Conservation (phyloP, 2,888 invertebrate genomes). For the Camptogramma bilineatum region DNA sequence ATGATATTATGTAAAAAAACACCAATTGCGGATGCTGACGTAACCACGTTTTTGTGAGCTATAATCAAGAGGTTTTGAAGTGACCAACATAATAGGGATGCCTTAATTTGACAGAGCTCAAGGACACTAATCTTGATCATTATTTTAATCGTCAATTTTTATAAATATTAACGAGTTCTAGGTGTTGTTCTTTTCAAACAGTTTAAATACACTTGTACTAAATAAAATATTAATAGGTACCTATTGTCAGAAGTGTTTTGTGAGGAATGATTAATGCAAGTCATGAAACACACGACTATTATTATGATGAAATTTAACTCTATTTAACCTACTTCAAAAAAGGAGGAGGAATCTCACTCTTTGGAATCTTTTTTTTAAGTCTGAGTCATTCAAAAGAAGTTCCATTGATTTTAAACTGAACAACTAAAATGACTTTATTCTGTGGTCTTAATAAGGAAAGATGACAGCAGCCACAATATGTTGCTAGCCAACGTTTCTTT, state of each 20-base stretch:
- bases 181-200: background rate
- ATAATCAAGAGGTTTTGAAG: conserved; percentile 41
- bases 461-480: background rate
- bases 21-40: conserved; percentile 42
- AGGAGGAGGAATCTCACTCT: too few relatives aligned
- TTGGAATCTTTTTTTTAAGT: too few relatives aligned
- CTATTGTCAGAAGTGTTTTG: background rate
- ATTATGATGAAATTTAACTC: too few relatives aligned
- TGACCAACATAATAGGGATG: conserved; percentile 37
- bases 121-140: conserved; percentile 26
- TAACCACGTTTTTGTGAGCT: conserved; percentile 44
- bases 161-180: background rate
- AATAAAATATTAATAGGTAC: background rate
- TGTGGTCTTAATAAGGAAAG: background rate
- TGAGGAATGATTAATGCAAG: background rate
- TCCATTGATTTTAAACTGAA: background rate
- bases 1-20: conserved; percentile 31
- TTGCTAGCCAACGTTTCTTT: too few relatives aligned
- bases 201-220: background rate
- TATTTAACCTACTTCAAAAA: too few relatives aligned
- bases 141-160: conserved; percentile 12
- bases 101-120: conserved; percentile 36
- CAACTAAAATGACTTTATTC: background rate
- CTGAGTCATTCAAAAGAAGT: background rate
- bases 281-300: background rate